Conservation (phyloP, 2,113 vertebrate species). For the Octodon degus region DNA sequence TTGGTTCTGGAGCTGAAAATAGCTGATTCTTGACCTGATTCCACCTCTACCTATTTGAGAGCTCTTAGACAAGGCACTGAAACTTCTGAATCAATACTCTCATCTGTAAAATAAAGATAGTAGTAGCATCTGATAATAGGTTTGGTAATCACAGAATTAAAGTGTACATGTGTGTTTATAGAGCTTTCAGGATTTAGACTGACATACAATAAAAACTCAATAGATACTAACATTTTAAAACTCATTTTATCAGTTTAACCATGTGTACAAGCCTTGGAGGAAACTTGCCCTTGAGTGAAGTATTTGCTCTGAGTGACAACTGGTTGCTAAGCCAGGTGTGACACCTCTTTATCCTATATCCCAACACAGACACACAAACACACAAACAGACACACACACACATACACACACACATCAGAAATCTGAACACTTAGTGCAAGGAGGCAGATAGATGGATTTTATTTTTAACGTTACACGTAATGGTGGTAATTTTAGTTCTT, state of each 20-base stretch:
- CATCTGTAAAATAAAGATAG: slow-evolving; percentile 42
- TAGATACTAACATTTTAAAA: slow-evolving; percentile 34
- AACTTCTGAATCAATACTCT: slow-evolving; percentile 28
- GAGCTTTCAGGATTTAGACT: slow-evolving; percentile 6
- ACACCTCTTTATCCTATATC: not conserved
- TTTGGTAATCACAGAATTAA: slow-evolving; percentile 40
- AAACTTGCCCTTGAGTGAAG: not conserved
- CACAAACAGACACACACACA: too few species aligned
- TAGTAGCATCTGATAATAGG: not conserved
- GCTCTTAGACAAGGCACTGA: not conserved
- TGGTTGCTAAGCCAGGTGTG: not conserved
- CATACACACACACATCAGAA: not conserved
- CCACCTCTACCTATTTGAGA: not conserved
- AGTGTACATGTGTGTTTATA: not conserved
- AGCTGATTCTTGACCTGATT: not conserved
- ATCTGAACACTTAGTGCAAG: not conserved
- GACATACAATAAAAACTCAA: slow-evolving; percentile 24
- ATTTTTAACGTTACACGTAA: not conserved
- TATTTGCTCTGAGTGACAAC: slow-evolving; percentile 30
- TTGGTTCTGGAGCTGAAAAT: not conserved
- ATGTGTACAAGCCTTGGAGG: not conserved
- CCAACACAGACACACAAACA: not conserved
- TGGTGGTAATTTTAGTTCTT: not conserved
- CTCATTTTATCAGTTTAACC: not conserved
- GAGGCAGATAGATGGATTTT: not conserved